Evolutionary conservation across 2,113 vertebrate genomes (phyloP), one percentile per base, ranked within the genome.

Genomic region (Conger conger): DNA sequence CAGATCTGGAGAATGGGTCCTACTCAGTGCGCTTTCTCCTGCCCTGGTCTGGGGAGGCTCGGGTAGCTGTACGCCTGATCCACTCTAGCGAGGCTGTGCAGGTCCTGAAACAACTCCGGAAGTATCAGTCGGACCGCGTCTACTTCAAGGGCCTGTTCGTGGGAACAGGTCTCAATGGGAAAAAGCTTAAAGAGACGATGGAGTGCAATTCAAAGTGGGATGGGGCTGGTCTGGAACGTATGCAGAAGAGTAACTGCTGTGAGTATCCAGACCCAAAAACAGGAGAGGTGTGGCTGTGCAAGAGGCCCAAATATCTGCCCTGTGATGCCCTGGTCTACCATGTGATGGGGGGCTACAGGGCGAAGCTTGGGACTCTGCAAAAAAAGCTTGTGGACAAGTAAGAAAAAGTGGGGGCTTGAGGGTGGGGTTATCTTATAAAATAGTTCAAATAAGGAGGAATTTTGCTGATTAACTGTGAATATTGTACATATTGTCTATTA

Each of bases 221-320:
- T 27, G n/a, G 68, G 68, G 68, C 68, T 33, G 68, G 68, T 27
- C 68, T 73, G 68, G 68, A 73, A 33, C 68, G n/a, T 30, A 73
- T 73, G 6, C 68, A 33, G 68, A 73, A 33, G n/a, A 30, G 68
- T 1, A 73, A 33, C 27, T 73, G 68, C 68, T 73, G 68, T 33
- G 68, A 73, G 27, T 73, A 73, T 73, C 27, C n/a, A 11, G 68
- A 73, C 68, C 68, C 68, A 23, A 33, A 8, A 73, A 33, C 68
- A 73, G 68, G 68, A 30, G 68, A 73, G 68, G 68, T 73, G 68
- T 73, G 68, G 68, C 68, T 73, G n/a, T 73, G 68, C 68, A 73
- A 73, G 68, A 73, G 7, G n/a, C 68, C 68, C n/a, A n/a, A 73
- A 11, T 2, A 1, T 73, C n/a, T 73, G n/a, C n/a, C 68, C n/a